Percentiles rank a stretch among this genome's conserved stretches.
Conservation (phyloP, 2,888 invertebrate genomes). For the Drosophila trichaetosa region DNA sequence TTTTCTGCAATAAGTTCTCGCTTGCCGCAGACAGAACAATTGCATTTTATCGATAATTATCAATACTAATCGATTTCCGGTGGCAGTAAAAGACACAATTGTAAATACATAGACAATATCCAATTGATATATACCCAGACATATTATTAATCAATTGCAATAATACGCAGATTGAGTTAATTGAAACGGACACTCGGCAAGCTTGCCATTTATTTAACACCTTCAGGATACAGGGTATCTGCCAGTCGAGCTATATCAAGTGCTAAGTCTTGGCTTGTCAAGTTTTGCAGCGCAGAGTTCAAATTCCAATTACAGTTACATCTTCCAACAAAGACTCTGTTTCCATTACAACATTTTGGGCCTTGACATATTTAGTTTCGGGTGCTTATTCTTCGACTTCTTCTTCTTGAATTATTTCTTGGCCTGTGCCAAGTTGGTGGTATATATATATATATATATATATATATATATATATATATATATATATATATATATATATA, state of each 20-base stretch:
- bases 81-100: background rate
- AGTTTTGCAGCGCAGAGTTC: background rate
- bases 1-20: background rate
- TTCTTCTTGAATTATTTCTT: background rate
- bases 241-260: background rate
- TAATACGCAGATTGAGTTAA: background rate
- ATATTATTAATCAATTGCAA: background rate
- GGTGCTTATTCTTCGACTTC: background rate
- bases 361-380: conserved; percentile 2
- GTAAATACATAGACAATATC: background rate
- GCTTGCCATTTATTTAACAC: background rate
- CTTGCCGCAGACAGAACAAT: background rate
- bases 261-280: background rate
- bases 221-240: background rate
- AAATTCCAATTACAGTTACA: background rate
- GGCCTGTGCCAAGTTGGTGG: background rate
- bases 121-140: background rate
- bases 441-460: conserved; percentile 7
- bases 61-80: background rate
- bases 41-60: background rate
- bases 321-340: background rate
- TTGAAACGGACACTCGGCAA: background rate
- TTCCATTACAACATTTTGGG: background rate
- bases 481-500: conserved; percentile 8
- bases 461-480: conserved; percentile 19